phyloP scores from a whole-genome alignment of 2,113 vertebrate species.

The Himantopus leucocephalus region DNA sequence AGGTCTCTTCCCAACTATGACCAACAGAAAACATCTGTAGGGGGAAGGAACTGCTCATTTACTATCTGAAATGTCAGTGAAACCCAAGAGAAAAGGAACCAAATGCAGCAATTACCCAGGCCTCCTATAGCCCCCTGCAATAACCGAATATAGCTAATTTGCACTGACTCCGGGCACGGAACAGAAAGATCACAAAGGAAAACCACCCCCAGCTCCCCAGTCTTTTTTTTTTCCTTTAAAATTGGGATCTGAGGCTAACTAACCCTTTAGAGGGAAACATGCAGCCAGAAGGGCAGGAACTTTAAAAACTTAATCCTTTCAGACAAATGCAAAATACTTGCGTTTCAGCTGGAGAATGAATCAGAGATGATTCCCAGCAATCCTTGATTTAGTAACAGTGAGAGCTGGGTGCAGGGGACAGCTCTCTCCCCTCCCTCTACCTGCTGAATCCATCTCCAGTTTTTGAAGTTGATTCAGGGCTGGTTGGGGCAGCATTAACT shows the following conservation, averaged over 20 bases:
- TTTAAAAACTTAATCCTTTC: conserved; percentile 18
- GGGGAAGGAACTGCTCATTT: conserved; percentile 7
- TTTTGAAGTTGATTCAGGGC: not conserved
- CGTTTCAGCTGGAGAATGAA: conserved; percentile 21
- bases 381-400: not conserved
- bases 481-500: not conserved
- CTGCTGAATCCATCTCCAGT: conserved; percentile 2
- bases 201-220: not conserved
- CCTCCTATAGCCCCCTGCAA: not conserved
- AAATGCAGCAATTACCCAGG: not conserved
- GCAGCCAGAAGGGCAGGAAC: not conserved
- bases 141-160: conserved; percentile 8
- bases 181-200: conserved; percentile 22
- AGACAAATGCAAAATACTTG: conserved; percentile 10
- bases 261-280: not conserved
- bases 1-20: conserved; percentile 8
- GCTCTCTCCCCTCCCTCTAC: not conserved
- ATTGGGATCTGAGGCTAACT: not conserved
- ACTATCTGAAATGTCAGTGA: conserved; percentile 19
- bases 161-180: not conserved
- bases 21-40: conserved; percentile 61
- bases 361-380: not conserved
- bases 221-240: not conserved
- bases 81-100: conserved; percentile 27
- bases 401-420: not conserved